phyloP scores from a whole-genome alignment of 1,140 invertebrate genomes.

The Hermetia illucens region DNA sequence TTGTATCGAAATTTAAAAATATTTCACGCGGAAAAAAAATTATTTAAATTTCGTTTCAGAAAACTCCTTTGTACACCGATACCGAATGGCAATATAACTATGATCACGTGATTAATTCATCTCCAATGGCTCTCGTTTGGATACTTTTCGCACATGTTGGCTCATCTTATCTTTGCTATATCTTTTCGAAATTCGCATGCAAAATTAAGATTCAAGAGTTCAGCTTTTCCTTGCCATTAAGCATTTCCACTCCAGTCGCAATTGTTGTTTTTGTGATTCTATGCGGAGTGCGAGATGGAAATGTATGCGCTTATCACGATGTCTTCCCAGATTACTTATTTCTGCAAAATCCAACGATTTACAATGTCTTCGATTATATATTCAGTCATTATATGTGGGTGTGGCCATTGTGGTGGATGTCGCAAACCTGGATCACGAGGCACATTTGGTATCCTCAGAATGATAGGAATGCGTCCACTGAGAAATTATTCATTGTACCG shows the following conservation, averaged over 20 bases:
- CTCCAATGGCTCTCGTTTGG: conserved; percentile 31
- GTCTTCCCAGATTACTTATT: conserved; percentile 52
- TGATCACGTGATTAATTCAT: conserved; percentile 23
- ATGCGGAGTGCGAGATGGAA: conserved; percentile 39
- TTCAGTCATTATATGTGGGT: conserved; percentile 48
- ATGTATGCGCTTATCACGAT: conserved; percentile 46
- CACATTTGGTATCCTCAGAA: conserved; percentile 70
- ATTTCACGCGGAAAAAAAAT: too few species aligned
- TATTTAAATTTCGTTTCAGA: conserved; percentile 8
- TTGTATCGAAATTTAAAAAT: too few species aligned
- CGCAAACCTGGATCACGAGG: conserved; percentile 65
- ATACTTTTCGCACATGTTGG: conserved; percentile 46
- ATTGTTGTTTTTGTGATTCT: conserved; percentile 46
- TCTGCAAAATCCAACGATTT: conserved; percentile 42
- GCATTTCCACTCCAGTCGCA: conserved; percentile 50
- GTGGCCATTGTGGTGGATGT: conserved; percentile 60
- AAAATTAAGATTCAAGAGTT: conserved; percentile 73
- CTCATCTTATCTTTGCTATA: conserved; percentile 50
- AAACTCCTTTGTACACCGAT: conserved; percentile 15
- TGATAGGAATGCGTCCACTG: conserved; percentile 62
- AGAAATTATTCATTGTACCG: conserved; percentile 66
- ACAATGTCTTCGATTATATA: conserved; percentile 36
- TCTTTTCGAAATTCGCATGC: conserved; percentile 65
- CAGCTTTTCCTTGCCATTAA: conserved; percentile 65
- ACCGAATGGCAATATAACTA: background rate